These are phyloP conservation scores for Hyperoplus lanceolatus DNA, from an alignment of 2,797 vertebrate species.

Conservation along the genomic window DNA sequence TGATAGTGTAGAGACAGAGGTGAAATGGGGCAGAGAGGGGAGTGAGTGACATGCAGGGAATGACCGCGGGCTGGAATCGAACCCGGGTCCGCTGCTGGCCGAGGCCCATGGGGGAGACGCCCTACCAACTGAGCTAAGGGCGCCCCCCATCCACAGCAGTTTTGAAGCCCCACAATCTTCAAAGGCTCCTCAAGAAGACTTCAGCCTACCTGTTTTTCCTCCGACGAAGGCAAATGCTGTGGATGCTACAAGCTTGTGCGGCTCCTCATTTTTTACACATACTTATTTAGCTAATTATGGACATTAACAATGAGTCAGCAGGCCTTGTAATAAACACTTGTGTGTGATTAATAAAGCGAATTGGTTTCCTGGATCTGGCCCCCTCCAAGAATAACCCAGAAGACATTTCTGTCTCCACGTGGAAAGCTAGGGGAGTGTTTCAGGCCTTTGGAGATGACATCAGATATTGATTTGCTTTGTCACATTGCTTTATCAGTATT, in stretches of 20 bases:
- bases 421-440: conserved; percentile 21
- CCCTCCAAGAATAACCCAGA: conserved; percentile 48
- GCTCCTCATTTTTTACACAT: conserved; percentile 55
- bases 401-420: conserved; percentile 26
- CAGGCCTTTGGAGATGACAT: conserved; percentile 12
- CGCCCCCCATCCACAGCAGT: neutral
- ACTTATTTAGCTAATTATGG: conserved; percentile 64
- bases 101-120: no score
- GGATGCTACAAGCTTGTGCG: neutral
- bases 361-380: conserved; percentile 47
- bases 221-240: neutral
- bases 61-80: no score
- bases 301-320: conserved; percentile 57
- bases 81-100: no score
- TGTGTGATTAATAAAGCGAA: conserved; percentile 73
- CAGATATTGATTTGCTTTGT: conserved; percentile 23
- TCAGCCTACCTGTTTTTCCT: conserved; percentile 1
- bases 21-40: no score
- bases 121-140: neutral
- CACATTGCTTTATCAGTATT: conserved; percentile 17
- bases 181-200: neutral
- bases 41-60: no score
- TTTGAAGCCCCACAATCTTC: neutral
- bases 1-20: no score
- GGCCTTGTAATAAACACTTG: conserved; percentile 76